Conservation (phyloP, 1,140 invertebrate species). For the Semibalanus balanoides region DNA sequence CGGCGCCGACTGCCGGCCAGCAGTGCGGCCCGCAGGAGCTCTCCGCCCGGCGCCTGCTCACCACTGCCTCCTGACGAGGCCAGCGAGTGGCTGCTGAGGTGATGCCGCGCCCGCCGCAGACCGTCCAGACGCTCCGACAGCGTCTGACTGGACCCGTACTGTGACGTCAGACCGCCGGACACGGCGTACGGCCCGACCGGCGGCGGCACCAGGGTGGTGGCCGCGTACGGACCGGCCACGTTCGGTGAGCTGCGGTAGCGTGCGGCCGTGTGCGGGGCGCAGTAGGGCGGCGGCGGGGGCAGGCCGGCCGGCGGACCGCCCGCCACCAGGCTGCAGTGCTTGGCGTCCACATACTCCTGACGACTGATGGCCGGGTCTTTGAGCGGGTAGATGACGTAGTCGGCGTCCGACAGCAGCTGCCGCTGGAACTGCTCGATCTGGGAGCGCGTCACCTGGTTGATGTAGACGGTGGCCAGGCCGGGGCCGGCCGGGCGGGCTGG, state of each 20-base stretch:
- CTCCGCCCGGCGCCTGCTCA: background rate
- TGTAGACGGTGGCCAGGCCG: constrained; percentile 37
- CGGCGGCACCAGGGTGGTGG: background rate
- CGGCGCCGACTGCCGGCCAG: background rate
- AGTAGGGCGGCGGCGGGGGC: constrained; percentile 20
- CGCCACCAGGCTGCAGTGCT: constrained; percentile 42
- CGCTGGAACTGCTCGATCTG: constrained; percentile 71
- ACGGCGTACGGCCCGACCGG: too few relatives aligned
- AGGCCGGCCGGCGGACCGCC: constrained; percentile 29
- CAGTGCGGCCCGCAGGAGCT: background rate
- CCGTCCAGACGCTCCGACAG: background rate
- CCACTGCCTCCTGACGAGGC: background rate
- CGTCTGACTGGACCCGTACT: background rate
- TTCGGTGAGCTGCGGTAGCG: background rate
- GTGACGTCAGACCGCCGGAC: background rate
- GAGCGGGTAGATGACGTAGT: constrained; percentile 75
- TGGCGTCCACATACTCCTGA: constrained; percentile 76
- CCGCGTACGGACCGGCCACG: background rate
- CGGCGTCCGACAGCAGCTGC: constrained; percentile 71
- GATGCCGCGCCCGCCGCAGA: background rate
- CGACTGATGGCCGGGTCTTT: constrained; percentile 74
- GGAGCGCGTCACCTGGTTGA: constrained; percentile 51
- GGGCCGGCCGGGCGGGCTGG: constrained; percentile 39
- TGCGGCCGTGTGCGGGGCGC: background rate
- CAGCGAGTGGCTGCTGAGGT: background rate